Evolutionary conservation across 2,888 invertebrate genomes (phyloP).

Genomic region (Steromphala cineraria): DNA sequence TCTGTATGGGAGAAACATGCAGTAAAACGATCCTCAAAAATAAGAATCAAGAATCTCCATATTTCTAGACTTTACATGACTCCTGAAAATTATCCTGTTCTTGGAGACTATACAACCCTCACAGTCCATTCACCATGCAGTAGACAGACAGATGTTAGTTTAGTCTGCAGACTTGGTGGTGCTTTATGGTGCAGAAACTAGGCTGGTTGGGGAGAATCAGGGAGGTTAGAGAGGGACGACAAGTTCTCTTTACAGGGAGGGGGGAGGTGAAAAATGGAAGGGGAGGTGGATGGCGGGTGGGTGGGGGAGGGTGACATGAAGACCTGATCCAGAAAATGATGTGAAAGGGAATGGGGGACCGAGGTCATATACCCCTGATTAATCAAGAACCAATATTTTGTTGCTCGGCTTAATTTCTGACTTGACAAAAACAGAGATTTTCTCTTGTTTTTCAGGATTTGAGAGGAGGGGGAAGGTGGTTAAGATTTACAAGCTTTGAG

Average conservation of each 20-base stretch:
- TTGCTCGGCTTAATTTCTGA: neutral
- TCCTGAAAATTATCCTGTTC: too few relatives aligned
- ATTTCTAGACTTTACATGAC: too few relatives aligned
- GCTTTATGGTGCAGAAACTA: neutral
- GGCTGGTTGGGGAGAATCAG: neutral
- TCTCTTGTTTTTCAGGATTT: neutral
- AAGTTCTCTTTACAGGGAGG: neutral
- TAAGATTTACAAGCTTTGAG: neutral
- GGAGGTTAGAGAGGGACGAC: neutral
- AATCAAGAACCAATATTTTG: neutral
- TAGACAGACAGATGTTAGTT: neutral
- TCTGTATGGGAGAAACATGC: too few relatives aligned
- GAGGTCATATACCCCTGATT: neutral
- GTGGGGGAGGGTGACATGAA: neutral
- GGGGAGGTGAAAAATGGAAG: neutral
- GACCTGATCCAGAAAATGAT: too few relatives aligned
- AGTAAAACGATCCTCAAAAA: too few relatives aligned
- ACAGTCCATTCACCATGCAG: too few relatives aligned
- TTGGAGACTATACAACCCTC: too few relatives aligned
- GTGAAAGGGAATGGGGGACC: too few relatives aligned
- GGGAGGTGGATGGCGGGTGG: constrained; percentile 16
- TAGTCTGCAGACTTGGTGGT: neutral
- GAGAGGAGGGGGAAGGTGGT: neutral
- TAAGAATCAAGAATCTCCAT: too few relatives aligned
- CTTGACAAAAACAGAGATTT: neutral